These are phyloP conservation scores for Drosophila quinaria DNA, from an alignment of 2,888 invertebrate genomes.

Conservation along the genomic window DNA sequence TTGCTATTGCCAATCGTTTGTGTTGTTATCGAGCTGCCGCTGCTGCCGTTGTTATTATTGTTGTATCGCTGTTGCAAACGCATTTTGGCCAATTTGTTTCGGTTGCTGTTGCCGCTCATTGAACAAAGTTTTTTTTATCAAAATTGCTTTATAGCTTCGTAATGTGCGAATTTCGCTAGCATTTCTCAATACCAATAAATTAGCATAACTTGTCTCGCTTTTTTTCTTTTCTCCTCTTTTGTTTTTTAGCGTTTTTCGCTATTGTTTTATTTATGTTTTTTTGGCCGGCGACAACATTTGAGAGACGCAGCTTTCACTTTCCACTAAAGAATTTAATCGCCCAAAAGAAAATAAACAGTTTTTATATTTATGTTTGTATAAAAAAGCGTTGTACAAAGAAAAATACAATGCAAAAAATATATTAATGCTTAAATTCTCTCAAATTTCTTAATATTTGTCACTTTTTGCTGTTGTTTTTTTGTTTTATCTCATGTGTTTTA, in stretches of 20 bases:
- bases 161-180: conserved; percentile 26
- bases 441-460: conserved; percentile 21
- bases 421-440: neutral
- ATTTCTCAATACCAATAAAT: conserved; percentile 39
- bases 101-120: conserved; percentile 30
- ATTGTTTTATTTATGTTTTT: conserved; percentile 23
- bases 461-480: conserved; percentile 20
- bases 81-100: conserved; percentile 59
- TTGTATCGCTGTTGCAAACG: conserved; percentile 69
- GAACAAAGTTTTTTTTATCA: conserved; percentile 30
- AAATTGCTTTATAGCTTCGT: conserved; percentile 16
- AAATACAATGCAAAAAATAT: conserved; percentile 27
- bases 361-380: conserved; percentile 16
- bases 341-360: conserved; percentile 63
- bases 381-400: conserved; percentile 39
- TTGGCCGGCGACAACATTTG: conserved; percentile 62
- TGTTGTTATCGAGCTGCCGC: conserved; percentile 35
- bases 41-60: conserved; percentile 39
- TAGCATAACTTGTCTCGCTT: conserved; percentile 61
- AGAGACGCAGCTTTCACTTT: conserved; percentile 71
- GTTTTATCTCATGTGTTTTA: conserved; percentile 21
- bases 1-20: conserved; percentile 40
- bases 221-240: conserved; percentile 3
- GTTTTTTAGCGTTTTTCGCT: conserved; percentile 2
- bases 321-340: conserved; percentile 63